phyloP scores from a whole-genome alignment of 2,113 vertebrate genomes.

The Strix uralensis region DNA sequence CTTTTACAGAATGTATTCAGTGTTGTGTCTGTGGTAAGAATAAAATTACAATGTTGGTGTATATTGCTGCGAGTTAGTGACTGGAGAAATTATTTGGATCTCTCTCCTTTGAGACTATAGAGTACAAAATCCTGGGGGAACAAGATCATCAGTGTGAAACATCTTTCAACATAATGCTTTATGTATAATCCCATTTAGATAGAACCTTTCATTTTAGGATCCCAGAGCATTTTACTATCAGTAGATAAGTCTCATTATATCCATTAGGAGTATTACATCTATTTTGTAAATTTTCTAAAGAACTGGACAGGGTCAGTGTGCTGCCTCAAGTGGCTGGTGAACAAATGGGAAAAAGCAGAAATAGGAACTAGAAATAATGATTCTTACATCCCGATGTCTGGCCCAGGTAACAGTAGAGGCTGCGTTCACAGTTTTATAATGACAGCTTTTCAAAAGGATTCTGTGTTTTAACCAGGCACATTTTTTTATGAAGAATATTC shows the following conservation, averaged over 20 bases:
- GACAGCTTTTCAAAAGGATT: neutral
- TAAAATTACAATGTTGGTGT: neutral
- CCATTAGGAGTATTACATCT: neutral
- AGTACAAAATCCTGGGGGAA: neutral
- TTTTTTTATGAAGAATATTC: neutral
- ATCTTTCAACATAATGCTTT: neutral
- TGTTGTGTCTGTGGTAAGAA: neutral
- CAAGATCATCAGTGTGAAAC: neutral
- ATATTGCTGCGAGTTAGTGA: neutral
- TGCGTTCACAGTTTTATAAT: neutral
- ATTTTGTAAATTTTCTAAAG: neutral
- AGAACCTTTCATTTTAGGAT: neutral
- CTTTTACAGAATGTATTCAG: neutral
- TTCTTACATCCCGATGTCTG: neutral
- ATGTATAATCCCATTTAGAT: neutral
- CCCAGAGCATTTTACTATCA: neutral
- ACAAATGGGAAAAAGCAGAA: neutral
- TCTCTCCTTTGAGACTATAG: neutral
- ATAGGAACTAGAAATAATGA: neutral
- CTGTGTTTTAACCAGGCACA: neutral
- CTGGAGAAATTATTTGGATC: neutral
- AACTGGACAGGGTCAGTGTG: neutral
- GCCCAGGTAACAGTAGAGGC: neutral
- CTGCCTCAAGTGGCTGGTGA: neutral
- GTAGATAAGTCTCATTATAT: neutral